phyloP scores from a whole-genome alignment of 2,888 invertebrate species.

The Enchytraeus crypticus region DNA sequence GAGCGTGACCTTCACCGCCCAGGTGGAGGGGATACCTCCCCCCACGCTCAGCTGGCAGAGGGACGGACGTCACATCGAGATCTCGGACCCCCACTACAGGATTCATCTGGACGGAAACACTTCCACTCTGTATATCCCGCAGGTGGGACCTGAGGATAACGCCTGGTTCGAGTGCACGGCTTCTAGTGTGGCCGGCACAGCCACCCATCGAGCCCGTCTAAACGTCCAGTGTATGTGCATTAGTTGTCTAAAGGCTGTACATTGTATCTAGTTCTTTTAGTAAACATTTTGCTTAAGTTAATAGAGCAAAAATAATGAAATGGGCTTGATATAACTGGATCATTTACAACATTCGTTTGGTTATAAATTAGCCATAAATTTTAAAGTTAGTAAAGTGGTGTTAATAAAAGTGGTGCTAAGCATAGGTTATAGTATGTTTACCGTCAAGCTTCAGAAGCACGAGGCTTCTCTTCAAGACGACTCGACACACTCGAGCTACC shows the following conservation, averaged over 20 bases:
- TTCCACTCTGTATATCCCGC: slow-evolving; percentile 76
- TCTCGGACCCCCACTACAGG: slow-evolving; percentile 29
- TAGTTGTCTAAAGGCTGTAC: too few species aligned
- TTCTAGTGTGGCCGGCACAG: slow-evolving; percentile 92
- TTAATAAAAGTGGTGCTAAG: too few species aligned
- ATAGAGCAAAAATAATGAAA: not conserved
- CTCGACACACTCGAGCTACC: too few species aligned
- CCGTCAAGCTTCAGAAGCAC: too few species aligned
- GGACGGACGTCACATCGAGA: slow-evolving; percentile 59
- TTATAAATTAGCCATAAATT: too few species aligned
- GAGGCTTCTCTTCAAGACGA: too few species aligned
- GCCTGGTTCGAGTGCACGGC: slow-evolving; percentile 99
- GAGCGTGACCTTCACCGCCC: slow-evolving; percentile 76
- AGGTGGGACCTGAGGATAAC: slow-evolving; percentile 76
- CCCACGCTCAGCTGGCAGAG: slow-evolving; percentile 96
- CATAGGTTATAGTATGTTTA: too few species aligned
- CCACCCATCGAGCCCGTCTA: slow-evolving; percentile 87
- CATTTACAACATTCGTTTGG: not conserved
- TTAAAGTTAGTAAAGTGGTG: too few species aligned
- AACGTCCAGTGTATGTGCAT: slow-evolving; percentile 33
- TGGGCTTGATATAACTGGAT: not conserved
- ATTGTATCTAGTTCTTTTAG: too few species aligned
- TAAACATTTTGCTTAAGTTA: not conserved
- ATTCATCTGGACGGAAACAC: slow-evolving; percentile 16
- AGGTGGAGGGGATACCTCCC: slow-evolving; percentile 84